These are phyloP conservation scores for Erythrocercus mccallii DNA, from an alignment of 2,113 vertebrate species.

Conservation along the genomic window DNA sequence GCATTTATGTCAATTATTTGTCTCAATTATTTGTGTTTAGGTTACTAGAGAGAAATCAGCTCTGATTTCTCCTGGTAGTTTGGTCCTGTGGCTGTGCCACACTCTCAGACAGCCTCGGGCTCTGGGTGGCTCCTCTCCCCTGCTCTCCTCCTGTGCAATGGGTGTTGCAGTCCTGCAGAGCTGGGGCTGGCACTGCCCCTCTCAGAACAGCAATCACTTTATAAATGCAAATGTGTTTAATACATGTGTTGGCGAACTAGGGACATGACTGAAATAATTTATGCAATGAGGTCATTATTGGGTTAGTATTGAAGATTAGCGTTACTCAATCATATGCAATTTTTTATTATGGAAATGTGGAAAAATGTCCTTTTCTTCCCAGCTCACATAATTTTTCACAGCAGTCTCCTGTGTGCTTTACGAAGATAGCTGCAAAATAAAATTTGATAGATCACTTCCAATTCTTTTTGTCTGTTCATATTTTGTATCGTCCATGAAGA, in stretches of 20 bases:
- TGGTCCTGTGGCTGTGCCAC: not conserved
- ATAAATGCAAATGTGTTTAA: not conserved
- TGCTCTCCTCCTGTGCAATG: not conserved
- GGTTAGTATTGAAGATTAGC: not conserved
- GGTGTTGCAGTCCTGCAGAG: not conserved
- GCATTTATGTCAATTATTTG: not conserved
- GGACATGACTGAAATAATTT: not conserved
- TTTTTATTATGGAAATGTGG: not conserved
- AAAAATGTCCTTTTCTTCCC: not conserved
- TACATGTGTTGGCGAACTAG: not conserved
- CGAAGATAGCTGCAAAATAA: not conserved
- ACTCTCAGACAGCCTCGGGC: fast-evolving
- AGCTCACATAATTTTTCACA: not conserved
- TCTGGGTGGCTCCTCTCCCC: not conserved
- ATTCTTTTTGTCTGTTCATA: slow-evolving; percentile 34
- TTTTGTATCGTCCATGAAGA: not conserved
- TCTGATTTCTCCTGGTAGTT: not conserved
- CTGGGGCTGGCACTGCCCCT: not conserved
- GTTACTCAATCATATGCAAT: not conserved
- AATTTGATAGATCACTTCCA: slow-evolving; percentile 26
- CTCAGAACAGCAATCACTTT: not conserved
- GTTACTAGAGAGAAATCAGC: not conserved
- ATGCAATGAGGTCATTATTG: not conserved
- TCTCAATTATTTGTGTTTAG: not conserved
- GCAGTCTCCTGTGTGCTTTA: not conserved